Evolutionary conservation across 2,888 invertebrate species (phyloP), one percentile per base, ranked within the genome.

Genomic region (Hedya salicella): DNA sequence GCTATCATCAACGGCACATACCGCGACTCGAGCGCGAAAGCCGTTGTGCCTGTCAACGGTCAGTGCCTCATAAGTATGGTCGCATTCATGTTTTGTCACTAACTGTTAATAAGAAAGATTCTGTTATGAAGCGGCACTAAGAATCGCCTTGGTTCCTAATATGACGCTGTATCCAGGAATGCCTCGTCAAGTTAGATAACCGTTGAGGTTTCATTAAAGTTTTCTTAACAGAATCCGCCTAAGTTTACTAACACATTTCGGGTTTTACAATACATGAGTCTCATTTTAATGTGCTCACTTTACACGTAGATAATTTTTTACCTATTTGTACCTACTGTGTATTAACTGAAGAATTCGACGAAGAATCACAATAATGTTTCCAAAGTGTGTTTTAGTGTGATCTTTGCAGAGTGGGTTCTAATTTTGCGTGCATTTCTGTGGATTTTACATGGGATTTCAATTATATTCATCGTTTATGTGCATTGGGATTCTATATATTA

Each of bases 1-100:
- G 99, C 99, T 82, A 99, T 99, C 83, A 99, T 99, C 87, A 99
- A 99, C 89, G 99, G 99, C 87, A 99, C 99, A 63, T 99, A 99
- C 94, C 95, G 99, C 87, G 98, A 99, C 91, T 98, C 98, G 69
- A 97, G 97, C 86, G 94, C 96, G 77, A 98, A 97, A 92, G 96
- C 96, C 78, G 95, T 96, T 76, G 95, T 96, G 82, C 95, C 95
- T 76, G 92, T 91, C 91, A 95, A 96, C 95, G 97, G 97, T 96
- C 90, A 93, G 91, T 93, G 92, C 89, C 89, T 91, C 82, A 89
- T 92, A 92, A 92, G 92, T 92, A 92, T 89, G 92, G 85, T 81
- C 86, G 80, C 84, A 83, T 91, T 91, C 80, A 89, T 91, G 89
- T 89, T 91, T 91, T 91, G 91, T 91, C 76, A 88, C 87, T 91